phyloP scores from a whole-genome alignment of 2,888 invertebrate genomes.

The Drosophila multiciliata region DNA sequence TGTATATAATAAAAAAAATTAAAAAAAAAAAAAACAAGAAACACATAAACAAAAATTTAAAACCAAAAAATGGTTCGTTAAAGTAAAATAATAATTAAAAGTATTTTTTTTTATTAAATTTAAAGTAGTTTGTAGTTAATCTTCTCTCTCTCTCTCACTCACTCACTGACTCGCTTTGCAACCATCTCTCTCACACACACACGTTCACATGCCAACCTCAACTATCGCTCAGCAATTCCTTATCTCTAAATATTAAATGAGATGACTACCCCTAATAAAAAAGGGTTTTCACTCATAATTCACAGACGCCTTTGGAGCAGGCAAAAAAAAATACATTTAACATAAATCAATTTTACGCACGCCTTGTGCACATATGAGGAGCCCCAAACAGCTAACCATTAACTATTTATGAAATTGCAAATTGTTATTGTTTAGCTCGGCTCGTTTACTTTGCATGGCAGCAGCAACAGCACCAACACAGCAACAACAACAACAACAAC shows the following conservation, averaged over 20 bases:
- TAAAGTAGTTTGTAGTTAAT: constrained; percentile 30
- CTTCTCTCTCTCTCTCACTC: constrained; percentile 1
- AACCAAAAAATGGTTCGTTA: not conserved
- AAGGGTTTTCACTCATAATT: constrained; percentile 50
- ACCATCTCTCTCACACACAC: not conserved
- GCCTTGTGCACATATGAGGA: constrained; percentile 7
- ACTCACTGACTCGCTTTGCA: not conserved
- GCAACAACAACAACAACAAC: constrained; percentile 32
- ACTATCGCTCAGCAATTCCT: constrained; percentile 45
- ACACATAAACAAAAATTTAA: constrained; percentile 5
- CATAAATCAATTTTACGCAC: constrained; percentile 47
- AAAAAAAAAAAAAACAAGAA: not conserved
- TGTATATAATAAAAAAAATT: constrained; percentile 80
- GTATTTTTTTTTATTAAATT: constrained; percentile 1
- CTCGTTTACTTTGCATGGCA: constrained; percentile 75
- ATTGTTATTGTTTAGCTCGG: constrained; percentile 79
- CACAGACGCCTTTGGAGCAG: constrained; percentile 14
- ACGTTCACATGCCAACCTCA: constrained; percentile 1
- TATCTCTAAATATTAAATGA: constrained; percentile 38
- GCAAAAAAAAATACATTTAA: constrained; percentile 44
- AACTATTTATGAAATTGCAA: constrained; percentile 79
- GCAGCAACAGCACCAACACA: constrained; percentile 40
- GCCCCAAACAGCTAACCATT: constrained; percentile 53
- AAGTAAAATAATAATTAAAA: constrained; percentile 20
- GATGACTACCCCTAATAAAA: constrained; percentile 14